Base-by-base conservation (phyloP, 2,797 vertebrate genomes). In the Geotria australis region DNA sequence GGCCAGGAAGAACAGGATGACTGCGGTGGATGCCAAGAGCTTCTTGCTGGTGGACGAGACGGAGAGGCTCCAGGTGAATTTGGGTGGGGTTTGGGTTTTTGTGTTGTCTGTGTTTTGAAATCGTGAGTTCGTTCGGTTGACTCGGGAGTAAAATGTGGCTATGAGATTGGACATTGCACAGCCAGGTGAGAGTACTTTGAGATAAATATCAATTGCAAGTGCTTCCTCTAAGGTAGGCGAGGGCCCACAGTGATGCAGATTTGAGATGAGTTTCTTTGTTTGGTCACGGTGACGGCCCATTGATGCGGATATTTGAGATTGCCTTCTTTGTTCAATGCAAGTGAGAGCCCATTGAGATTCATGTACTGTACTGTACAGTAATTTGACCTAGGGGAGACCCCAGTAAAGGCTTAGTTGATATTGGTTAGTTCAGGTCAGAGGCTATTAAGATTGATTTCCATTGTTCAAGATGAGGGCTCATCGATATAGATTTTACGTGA, bases 1-100 rank as follows among this genome's bases (percentile, higher is more conserved):
- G 65, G 66, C 72, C 15, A 73, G 70, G 61, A 83, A 72, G 63
- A 79, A 73, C 57, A 81, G 74, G 69, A 76, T 79, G 71, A 72
- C 86, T 46, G 85, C 88, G 65, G 79, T 73, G 56, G 24, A 38
- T 38, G 84, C 88, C 63, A 67, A 69, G 69, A 95, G 85, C 72
- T 98, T 98, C 63, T 77, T 96, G 45, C 65, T 98, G 48, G 89
- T 98, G 66, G 82, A 98, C 60, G 85, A 95, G 67, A 85, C 77
- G 46, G 91, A 98, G 64, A 81, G 86, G 63, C 84, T 98, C 77
- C 79, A 89, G 79, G 91, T 96, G 69, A 69, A 68, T 6, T n/a
- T 38, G 24, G 24, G 15, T 24, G 24, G 24, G 2, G 7, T 12
- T 46, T 58, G 15, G n/a, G 13, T 7, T 46, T 10, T 45, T 60